These are phyloP conservation scores for Meteorus sp. DNA, from an alignment of 1,140 invertebrate genomes.

Conservation along the genomic window DNA sequence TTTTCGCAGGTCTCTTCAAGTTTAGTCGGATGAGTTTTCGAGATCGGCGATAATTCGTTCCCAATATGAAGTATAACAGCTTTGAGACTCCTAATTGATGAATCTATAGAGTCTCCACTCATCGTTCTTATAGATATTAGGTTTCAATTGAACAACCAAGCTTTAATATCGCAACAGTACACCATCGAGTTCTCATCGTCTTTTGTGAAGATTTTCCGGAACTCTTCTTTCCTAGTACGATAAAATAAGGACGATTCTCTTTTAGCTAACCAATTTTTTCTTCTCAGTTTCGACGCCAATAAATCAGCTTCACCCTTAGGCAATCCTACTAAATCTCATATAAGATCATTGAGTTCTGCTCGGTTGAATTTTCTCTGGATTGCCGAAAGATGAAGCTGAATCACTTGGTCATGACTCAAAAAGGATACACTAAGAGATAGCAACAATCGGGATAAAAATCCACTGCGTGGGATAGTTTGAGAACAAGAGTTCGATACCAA, in stretches of 20 bases:
- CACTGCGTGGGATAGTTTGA: constrained; percentile 6
- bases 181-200: constrained; percentile 38
- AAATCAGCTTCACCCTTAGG: constrained; percentile 1
- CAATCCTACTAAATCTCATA: constrained; percentile 26
- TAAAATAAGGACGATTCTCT: constrained; percentile 24
- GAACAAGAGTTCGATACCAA: constrained; percentile 9
- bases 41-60: constrained; percentile 17
- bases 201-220: background rate
- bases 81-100: constrained; percentile 2
- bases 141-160: constrained; percentile 1
- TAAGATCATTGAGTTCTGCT: constrained; percentile 30
- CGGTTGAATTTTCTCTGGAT: constrained; percentile 26
- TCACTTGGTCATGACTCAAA: too few relatives aligned
- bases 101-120: constrained; percentile 5
- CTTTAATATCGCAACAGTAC: background rate
- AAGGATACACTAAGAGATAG: background rate
- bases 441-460: constrained; percentile 4
- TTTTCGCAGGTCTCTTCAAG: constrained; percentile 27
- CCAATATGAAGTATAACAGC: constrained; percentile 25
- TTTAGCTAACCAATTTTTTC: constrained; percentile 28
- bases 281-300: constrained; percentile 4
- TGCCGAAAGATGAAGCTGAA: too few relatives aligned
- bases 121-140: background rate
- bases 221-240: constrained; percentile 21
- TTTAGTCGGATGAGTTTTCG: constrained; percentile 13